Percentiles rank a stretch among this genome's conserved stretches.
phyloP scores from a whole-genome alignment of 2,888 invertebrate species.

The Amiota mariae region DNA sequence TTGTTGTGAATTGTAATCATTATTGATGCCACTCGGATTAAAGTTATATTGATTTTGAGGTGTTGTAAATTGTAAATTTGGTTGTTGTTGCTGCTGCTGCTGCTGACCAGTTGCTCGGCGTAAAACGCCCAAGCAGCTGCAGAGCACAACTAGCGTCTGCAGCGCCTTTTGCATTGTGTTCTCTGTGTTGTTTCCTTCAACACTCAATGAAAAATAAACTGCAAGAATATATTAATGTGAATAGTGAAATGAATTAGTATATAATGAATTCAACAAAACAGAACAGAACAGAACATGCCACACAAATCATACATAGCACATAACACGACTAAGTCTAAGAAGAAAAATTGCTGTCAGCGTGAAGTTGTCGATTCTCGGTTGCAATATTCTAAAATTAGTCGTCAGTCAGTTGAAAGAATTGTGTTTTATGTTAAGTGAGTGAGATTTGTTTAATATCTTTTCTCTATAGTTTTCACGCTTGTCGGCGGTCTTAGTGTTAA shows the following conservation, averaged over 20 bases:
- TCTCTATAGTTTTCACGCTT: slow-evolving; percentile 3
- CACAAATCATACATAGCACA: too few relatives aligned
- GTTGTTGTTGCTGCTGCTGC: slow-evolving; percentile 29
- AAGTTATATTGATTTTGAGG: slow-evolving; percentile 32
- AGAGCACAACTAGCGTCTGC: slow-evolving; percentile 52
- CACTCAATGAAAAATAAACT: neutral
- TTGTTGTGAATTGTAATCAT: slow-evolving; percentile 27
- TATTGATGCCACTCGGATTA: slow-evolving; percentile 31
- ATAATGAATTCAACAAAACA: too few relatives aligned
- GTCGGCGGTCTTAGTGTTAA: slow-evolving; percentile 1
- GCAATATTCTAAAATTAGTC: slow-evolving; percentile 12
- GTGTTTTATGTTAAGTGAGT: neutral
- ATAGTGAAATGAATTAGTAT: neutral
- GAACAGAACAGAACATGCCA: too few relatives aligned
- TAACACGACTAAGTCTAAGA: too few relatives aligned
- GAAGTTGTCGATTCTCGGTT: neutral
- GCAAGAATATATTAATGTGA: neutral
- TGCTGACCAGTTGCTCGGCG: slow-evolving; percentile 47
- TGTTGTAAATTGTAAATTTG: slow-evolving; percentile 37
- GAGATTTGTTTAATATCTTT: slow-evolving; percentile 13
- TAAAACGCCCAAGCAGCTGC: slow-evolving; percentile 37
- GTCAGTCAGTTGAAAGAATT: neutral
- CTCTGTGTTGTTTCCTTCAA: neutral
- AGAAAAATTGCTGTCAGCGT: neutral
- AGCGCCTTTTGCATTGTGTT: slow-evolving; percentile 51